These are phyloP conservation scores for Fregata magnificens DNA, from an alignment of 2,113 vertebrate species.

Conservation along the genomic window DNA sequence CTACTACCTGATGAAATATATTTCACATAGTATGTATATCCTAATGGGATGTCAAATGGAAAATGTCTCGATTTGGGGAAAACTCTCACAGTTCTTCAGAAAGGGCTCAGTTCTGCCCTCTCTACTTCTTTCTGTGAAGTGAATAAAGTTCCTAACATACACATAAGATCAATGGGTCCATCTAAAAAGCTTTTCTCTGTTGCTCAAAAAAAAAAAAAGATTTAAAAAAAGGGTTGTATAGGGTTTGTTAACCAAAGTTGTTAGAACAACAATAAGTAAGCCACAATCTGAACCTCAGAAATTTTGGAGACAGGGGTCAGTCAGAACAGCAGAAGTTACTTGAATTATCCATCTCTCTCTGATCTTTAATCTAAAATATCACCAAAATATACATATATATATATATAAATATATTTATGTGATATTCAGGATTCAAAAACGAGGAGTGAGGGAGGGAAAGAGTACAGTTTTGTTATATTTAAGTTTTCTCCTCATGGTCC, in stretches of 20 bases:
- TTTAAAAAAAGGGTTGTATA: no score
- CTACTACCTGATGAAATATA: constrained; percentile 40
- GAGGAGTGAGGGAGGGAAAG: neutral
- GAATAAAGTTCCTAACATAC: neutral
- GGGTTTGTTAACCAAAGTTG: neutral
- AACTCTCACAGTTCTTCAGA: neutral
- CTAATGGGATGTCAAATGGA: neutral
- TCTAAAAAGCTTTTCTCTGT: neutral
- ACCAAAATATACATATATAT: no score
- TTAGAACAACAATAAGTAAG: neutral
- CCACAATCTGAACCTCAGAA: neutral
- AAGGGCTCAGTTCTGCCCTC: neutral
- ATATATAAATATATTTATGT: neutral
- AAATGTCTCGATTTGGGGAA: neutral
- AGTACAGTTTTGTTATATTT: neutral
- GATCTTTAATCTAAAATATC: neutral
- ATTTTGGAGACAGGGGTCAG: neutral
- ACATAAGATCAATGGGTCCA: neutral
- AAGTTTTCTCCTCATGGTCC: neutral
- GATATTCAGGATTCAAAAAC: neutral
- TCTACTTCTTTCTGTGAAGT: neutral
- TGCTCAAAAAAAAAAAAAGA: neutral
- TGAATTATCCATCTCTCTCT: neutral
- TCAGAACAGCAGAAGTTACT: neutral
- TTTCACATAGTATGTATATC: neutral